A percentile compares a stretch with the other conserved stretches of the same genome.
These are phyloP conservation scores for Peromyscus maniculatus DNA, from an alignment of 2,113 vertebrate genomes.

Conservation along the genomic window DNA sequence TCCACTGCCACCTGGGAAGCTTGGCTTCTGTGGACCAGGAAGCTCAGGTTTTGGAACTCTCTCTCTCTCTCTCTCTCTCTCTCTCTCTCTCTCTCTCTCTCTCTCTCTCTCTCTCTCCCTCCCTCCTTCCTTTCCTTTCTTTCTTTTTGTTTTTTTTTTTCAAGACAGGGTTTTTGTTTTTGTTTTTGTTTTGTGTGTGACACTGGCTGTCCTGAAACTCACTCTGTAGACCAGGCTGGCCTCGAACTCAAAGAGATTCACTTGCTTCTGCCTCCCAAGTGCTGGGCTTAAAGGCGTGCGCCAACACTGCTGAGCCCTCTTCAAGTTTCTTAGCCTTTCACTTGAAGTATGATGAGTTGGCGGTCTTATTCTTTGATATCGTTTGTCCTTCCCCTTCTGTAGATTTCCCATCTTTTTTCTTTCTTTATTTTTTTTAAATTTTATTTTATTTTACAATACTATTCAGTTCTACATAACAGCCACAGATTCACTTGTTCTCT, in stretches of 20 bases:
- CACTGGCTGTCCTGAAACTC: neutral
- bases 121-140: neutral
- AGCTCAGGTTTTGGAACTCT: neutral
- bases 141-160: neutral
- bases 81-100: too few relatives aligned
- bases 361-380: neutral
- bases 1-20: neutral
- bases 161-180: neutral
- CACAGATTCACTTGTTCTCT: too few relatives aligned
- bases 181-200: neutral
- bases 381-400: neutral
- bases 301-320: neutral
- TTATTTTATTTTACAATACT: too few relatives aligned
- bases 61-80: too few relatives aligned
- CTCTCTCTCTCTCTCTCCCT: too few relatives aligned
- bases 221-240: neutral
- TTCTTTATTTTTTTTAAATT: too few relatives aligned
- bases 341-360: neutral
- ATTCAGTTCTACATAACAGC: too few relatives aligned
- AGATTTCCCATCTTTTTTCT: constrained; percentile 12
- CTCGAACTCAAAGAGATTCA: neutral
- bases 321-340: neutral
- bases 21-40: neutral
- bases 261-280: neutral
- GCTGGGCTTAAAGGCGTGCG: neutral